These are phyloP conservation scores for Phengaris alcon DNA, from an alignment of 2,888 invertebrate genomes.

Conservation along the genomic window DNA sequence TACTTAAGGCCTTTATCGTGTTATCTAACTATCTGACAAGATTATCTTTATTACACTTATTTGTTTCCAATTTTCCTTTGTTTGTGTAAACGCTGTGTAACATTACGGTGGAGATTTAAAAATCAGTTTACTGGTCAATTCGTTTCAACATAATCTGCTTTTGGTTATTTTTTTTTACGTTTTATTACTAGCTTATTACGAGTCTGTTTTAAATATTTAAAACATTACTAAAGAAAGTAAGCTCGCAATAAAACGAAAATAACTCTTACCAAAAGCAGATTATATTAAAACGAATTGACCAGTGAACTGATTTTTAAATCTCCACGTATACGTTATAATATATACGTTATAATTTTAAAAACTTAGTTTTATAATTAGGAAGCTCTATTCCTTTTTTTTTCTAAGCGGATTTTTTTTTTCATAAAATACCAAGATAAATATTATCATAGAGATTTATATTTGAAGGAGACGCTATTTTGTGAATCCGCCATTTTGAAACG, in stretches of 20 bases:
- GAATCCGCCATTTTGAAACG: constrained; percentile 2
- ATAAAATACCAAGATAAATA: too few relatives aligned
- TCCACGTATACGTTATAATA: too few relatives aligned
- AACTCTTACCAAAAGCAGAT: too few relatives aligned
- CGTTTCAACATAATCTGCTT: not conserved
- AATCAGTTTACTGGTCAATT: constrained; percentile 1
- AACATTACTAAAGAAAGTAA: too few relatives aligned
- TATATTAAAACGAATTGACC: too few relatives aligned
- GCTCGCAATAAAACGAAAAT: too few relatives aligned
- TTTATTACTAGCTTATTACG: not conserved
- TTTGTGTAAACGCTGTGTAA: constrained; percentile 9
- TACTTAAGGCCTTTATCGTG: constrained; percentile 33
- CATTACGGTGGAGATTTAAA: not conserved
- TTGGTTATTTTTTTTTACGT: not conserved
- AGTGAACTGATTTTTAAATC: too few relatives aligned
- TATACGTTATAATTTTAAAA: too few relatives aligned
- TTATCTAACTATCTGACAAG: constrained; percentile 24
- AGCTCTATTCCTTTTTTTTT: too few relatives aligned
- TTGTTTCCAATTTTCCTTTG: constrained; percentile 26
- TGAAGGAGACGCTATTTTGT: not conserved
- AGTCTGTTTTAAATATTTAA: not conserved
- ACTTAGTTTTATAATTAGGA: too few relatives aligned
- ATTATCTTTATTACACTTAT: constrained; percentile 28
- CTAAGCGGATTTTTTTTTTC: too few relatives aligned
- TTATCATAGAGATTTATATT: too few relatives aligned